Conservation (phyloP, 2,113 vertebrate species). For the Microtus ochrogaster region DNA sequence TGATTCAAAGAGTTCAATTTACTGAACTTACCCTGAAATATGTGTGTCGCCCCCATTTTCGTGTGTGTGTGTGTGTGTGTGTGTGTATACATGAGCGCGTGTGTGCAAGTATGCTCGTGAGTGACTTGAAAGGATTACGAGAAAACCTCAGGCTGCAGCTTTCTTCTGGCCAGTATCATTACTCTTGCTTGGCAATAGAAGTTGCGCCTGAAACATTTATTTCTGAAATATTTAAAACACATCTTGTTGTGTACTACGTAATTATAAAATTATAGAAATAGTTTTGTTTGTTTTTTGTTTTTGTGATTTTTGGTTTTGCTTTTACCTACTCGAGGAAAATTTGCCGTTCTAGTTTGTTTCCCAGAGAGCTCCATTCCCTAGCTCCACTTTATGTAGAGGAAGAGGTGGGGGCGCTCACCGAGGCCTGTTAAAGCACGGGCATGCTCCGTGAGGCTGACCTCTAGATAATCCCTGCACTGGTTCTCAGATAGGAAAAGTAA, state of each 20-base stretch:
- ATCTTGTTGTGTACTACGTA: conserved; percentile 58
- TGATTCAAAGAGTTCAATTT: conserved; percentile 56
- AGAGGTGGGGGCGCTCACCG: background rate
- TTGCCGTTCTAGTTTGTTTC: conserved; percentile 57
- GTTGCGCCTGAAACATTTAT: conserved; percentile 67
- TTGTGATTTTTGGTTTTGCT: background rate
- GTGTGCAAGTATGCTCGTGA: background rate
- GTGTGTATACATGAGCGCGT: too few species aligned
- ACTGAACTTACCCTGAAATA: conserved; percentile 48
- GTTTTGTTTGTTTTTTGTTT: background rate
- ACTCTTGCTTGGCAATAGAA: conserved; percentile 68
- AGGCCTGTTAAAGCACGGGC: conserved; percentile 3
- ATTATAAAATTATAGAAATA: conserved; percentile 69
- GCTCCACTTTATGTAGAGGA: background rate
- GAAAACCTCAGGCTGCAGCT: conserved; percentile 70
- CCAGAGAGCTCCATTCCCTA: conserved; percentile 50
- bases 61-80: background rate
- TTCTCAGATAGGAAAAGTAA: conserved; percentile 25
- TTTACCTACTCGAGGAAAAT: conserved; percentile 63
- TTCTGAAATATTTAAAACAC: conserved; percentile 70
- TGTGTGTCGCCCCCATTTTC: conserved; percentile 51
- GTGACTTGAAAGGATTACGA: conserved; percentile 60
- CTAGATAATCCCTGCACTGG: background rate
- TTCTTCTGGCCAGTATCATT: conserved; percentile 72
- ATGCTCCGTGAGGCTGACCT: background rate